Evolutionary conservation across 2,113 vertebrate genomes (phyloP).

Genomic region (Leptobrachium ailaonicum): DNA sequence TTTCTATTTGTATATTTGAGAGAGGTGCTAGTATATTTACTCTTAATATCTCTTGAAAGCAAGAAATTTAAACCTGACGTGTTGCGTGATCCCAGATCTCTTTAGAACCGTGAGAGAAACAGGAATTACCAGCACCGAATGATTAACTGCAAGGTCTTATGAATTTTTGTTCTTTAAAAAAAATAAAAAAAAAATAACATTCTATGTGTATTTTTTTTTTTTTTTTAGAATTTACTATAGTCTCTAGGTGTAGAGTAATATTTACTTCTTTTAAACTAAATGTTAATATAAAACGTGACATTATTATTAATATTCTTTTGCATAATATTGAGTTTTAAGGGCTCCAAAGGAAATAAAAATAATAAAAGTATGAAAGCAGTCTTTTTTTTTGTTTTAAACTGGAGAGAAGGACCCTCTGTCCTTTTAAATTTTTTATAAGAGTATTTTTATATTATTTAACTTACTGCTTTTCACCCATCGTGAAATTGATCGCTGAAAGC

Average conservation of each 20-base stretch:
- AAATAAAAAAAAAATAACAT: background rate
- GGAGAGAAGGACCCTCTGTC: background rate
- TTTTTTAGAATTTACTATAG: background rate
- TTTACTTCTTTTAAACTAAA: background rate
- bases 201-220: background rate
- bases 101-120: background rate
- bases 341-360: conserved; percentile 10
- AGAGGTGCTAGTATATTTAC: conserved; percentile 20
- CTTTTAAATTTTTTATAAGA: conserved; percentile 12
- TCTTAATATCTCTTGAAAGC: conserved; percentile 3
- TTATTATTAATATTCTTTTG: background rate
- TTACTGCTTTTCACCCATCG: background rate
- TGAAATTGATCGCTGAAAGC: background rate
- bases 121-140: background rate
- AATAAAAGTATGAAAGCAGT: background rate
- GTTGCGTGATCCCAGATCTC: background rate
- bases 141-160: background rate
- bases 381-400: background rate
- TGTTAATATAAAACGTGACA: background rate
- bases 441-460: conserved; percentile 26
- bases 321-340: conserved; percentile 3
- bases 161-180: background rate
- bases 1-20: background rate
- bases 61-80: background rate
- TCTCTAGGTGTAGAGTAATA: background rate